Base-by-base conservation (phyloP, 2,113 vertebrate genomes). In the Chelonoidis abingdonii region DNA sequence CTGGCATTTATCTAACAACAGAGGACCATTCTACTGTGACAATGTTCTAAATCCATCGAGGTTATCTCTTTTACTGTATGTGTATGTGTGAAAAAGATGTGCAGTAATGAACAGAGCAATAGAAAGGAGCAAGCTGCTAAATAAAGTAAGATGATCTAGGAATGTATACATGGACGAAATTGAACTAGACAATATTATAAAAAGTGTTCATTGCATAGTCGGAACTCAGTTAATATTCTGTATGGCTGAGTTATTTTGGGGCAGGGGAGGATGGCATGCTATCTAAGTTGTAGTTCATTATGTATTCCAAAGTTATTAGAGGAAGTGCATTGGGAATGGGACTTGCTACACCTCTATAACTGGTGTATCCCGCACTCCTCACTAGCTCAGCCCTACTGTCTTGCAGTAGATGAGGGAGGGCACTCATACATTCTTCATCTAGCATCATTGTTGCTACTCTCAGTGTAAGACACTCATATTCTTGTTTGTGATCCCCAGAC, bases 1-100 rank as follows among this genome's bases (percentile, higher is more conserved):
- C 95, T 93, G 91, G 2, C 38, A 88, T 78, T 38, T 96, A 95
- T 95, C 91, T 91, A 92, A 87, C 56, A 93, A 86, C 9, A 83
- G 49, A 7, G 27, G 84, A 38, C 56, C 88, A 59, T 44, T 80
- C 59, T 82, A 14, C 78, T 96, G 13, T 92, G 87, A 90, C 47
- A 93, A 52, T 89, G 52, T 89, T 84, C 84, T 91, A 88, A 87
- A 95, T 49, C 78, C 76, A 72, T 17, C 65, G 54, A 93, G 17
- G 86, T 93, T 90, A 80, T 72, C 56, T 65, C 24, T 93, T 89
- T 83, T 80, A 29, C 41, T 44, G 6, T 83, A 57, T 52, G 4
- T 84, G 76, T 96, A 84, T 90, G 80, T 94, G 90, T 91, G 49
- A 95, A 95, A 95, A 94, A 88, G 79, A 86, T 22, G 0, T 88